These are phyloP conservation scores for Melikaiella ostensackeni DNA, from an alignment of 2,888 invertebrate genomes.

Conservation along the genomic window DNA sequence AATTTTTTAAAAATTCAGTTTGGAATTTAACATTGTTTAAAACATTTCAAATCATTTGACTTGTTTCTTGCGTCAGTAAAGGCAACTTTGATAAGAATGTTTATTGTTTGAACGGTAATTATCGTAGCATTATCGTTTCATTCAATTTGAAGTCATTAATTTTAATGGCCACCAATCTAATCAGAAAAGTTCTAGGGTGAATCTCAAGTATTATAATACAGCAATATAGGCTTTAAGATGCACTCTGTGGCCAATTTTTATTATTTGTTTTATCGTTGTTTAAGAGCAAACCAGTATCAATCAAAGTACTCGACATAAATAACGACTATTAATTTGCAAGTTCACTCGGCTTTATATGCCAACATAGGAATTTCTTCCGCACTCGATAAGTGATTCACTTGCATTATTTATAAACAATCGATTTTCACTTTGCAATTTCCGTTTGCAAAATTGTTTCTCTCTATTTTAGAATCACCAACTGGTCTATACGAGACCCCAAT, in stretches of 20 bases:
- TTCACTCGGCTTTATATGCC: slow-evolving; percentile 34
- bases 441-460: background rate
- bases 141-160: slow-evolving; percentile 21
- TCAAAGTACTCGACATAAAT: slow-evolving; percentile 19
- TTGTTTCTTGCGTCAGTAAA: background rate
- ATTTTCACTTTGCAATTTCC: slow-evolving; percentile 7
- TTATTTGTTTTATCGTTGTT: slow-evolving; percentile 33
- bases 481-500: background rate
- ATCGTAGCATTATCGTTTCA: background rate
- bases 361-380: slow-evolving; percentile 34
- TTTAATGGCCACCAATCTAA: background rate
- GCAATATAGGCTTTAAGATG: background rate
- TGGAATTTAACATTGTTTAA: too few relatives aligned
- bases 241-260: slow-evolving; percentile 1
- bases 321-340: slow-evolving; percentile 36
- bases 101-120: slow-evolving; percentile 25
- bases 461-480: background rate
- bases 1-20: too few relatives aligned
- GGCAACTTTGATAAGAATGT: background rate
- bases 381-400: slow-evolving; percentile 35
- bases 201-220: background rate
- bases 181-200: slow-evolving; percentile 6
- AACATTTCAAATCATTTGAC: too few relatives aligned
- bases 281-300: slow-evolving; percentile 32
- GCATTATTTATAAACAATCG: slow-evolving; percentile 30